Percentiles rank a stretch among this genome's conserved stretches.
These are phyloP conservation scores for Myocastor coypus DNA, from an alignment of 2,113 vertebrate genomes.

Conservation along the genomic window DNA sequence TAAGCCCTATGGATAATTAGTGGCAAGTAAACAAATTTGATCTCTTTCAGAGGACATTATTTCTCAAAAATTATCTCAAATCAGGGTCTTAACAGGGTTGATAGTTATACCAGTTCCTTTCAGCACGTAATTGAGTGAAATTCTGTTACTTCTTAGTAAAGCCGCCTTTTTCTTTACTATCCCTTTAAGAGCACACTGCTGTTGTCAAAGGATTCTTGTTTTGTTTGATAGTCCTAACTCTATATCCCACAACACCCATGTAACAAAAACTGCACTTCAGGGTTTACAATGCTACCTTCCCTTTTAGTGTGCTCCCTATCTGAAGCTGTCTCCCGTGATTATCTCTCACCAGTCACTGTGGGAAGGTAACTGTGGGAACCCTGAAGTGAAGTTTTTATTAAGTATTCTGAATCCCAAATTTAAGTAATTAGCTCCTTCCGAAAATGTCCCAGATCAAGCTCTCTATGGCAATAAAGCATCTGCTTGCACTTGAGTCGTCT, in stretches of 20 bases:
- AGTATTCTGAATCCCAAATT: not conserved
- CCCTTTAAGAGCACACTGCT: slow-evolving; percentile 42
- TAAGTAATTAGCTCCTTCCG: not conserved
- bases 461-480: not conserved
- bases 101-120: not conserved
- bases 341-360: not conserved
- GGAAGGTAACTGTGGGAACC: not conserved
- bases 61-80: not conserved
- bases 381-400: not conserved
- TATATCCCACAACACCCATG: not conserved
- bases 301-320: not conserved
- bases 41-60: not conserved
- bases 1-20: not conserved
- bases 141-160: slow-evolving; percentile 16
- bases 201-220: slow-evolving; percentile 52
- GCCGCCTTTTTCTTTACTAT: not conserved
- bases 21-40: not conserved
- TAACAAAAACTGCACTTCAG: too few species aligned
- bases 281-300: not conserved
- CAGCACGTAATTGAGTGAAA: not conserved
- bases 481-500: not conserved
- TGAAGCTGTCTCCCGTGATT: not conserved
- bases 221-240: not conserved
- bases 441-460: not conserved
- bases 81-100: slow-evolving; percentile 45